Evolutionary conservation across 1,140 invertebrate genomes (phyloP).

Genomic region (Elymnias hypermnestra): DNA sequence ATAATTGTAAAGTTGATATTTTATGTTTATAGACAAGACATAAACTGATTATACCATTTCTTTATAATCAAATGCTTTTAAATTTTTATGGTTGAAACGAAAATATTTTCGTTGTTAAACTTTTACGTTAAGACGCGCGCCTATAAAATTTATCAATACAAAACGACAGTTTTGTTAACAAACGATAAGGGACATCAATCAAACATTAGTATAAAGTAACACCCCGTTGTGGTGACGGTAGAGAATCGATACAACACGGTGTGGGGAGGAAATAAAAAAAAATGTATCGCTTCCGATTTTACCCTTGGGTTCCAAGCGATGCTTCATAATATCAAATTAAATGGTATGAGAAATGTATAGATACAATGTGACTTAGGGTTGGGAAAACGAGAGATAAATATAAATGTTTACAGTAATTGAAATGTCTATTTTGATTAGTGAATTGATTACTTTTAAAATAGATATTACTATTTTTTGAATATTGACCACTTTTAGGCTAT

Average conservation of each 20-base stretch:
- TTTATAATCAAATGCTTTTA: conserved; percentile 8
- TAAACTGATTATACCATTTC: conserved; percentile 7
- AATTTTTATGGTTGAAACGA: conserved; percentile 11
- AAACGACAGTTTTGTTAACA: conserved; percentile 13
- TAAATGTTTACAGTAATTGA: no score
- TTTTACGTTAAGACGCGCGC: conserved; percentile 14
- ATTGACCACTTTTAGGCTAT: no score
- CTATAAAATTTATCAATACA: conserved; percentile 18
- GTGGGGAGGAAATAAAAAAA: conserved; percentile 55
- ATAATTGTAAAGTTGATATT: conserved; percentile 1
- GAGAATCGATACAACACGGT: conserved; percentile 50
- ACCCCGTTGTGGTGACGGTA: conserved; percentile 44
- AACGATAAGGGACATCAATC: conserved; percentile 45
- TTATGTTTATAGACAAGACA: conserved; percentile 4
- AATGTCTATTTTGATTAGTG: no score
- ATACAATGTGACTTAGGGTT: background rate
- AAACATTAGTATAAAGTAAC: conserved; percentile 38
- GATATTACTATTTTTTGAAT: no score
- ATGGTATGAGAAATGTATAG: conserved; percentile 10
- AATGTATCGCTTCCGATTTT: conserved; percentile 58
- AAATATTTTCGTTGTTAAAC: conserved; percentile 16
- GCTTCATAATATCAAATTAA: conserved; percentile 15
- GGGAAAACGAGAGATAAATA: no score
- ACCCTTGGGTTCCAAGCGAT: conserved; percentile 29
- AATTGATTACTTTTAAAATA: no score